These are phyloP conservation scores for Miniopterus natalensis DNA, from an alignment of 2,113 vertebrate genomes.

Conservation along the genomic window DNA sequence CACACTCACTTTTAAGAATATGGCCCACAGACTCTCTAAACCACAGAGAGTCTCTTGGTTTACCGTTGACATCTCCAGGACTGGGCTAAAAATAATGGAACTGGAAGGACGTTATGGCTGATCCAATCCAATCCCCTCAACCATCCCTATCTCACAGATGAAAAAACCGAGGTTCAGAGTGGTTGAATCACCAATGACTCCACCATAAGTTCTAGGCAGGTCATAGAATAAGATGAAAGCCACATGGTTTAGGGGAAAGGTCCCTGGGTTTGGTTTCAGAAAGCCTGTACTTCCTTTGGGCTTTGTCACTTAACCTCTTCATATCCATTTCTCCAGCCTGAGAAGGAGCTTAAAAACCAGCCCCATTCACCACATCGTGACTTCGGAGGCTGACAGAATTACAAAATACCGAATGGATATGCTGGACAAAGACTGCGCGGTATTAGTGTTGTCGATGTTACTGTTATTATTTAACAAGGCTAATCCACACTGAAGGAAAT, in stretches of 20 bases:
- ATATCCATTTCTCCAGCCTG: neutral
- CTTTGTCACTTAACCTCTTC: neutral
- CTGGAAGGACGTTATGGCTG: neutral
- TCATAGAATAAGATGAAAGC: slow-evolving; percentile 23
- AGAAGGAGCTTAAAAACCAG: neutral
- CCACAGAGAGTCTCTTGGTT: neutral
- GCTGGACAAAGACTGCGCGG: slow-evolving; percentile 51
- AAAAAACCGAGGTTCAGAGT: neutral
- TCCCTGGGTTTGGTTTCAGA: neutral
- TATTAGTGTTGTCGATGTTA: neutral
- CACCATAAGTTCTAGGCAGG: neutral
- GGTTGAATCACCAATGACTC: neutral
- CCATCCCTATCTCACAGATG: neutral
- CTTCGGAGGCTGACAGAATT: slow-evolving; percentile 32
- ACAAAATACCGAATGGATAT: slow-evolving; percentile 39
- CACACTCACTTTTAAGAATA: neutral
- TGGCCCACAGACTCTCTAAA: neutral
- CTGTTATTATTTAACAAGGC: slow-evolving; percentile 74
- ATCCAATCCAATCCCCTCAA: neutral
- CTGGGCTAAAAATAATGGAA: neutral
- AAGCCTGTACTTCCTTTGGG: neutral
- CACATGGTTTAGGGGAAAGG: neutral
- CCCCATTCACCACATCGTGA: neutral
- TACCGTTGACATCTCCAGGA: neutral
- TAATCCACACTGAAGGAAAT: slow-evolving; percentile 74